A percentile compares a stretch with the other conserved stretches of the same genome.
Conservation (phyloP, 2,797 vertebrate genomes). For the Sorex maritimensis region DNA sequence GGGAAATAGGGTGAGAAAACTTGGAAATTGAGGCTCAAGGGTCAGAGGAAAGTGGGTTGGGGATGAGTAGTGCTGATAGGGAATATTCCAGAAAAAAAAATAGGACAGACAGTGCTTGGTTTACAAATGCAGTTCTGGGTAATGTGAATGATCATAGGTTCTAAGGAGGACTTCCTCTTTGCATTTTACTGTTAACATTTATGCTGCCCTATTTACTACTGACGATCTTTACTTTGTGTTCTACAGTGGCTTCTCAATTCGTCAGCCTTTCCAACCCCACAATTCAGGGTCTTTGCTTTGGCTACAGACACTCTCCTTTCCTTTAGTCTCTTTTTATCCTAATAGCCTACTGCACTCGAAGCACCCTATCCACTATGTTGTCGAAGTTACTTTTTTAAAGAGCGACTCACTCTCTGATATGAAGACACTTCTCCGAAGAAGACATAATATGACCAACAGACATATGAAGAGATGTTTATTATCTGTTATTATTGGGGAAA, state of each 20-base stretch:
- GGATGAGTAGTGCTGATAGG: not conserved
- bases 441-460: too few relatives aligned
- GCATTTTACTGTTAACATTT: not conserved
- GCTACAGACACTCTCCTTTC: not conserved
- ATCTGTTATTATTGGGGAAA: too few relatives aligned
- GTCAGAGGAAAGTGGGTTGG: not conserved
- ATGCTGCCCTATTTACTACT: not conserved
- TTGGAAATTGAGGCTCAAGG: not conserved
- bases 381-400: constrained; percentile 7
- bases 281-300: not conserved
- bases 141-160: not conserved
- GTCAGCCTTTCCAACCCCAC: not conserved
- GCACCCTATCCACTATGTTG: not conserved
- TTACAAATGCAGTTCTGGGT: accelerated
- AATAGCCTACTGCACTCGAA: not conserved
- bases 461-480: too few relatives aligned
- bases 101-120: not conserved
- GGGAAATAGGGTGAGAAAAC: not conserved
- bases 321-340: not conserved
- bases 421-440: not conserved
- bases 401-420: not conserved
- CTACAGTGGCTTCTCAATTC: not conserved
- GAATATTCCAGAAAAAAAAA: not conserved
- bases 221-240: not conserved
- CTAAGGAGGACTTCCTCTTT: not conserved